Percentiles rank a stretch among this genome's conserved stretches.
These are phyloP conservation scores for Nothura maculosa DNA, from an alignment of 2,797 vertebrate species.

Conservation along the genomic window DNA sequence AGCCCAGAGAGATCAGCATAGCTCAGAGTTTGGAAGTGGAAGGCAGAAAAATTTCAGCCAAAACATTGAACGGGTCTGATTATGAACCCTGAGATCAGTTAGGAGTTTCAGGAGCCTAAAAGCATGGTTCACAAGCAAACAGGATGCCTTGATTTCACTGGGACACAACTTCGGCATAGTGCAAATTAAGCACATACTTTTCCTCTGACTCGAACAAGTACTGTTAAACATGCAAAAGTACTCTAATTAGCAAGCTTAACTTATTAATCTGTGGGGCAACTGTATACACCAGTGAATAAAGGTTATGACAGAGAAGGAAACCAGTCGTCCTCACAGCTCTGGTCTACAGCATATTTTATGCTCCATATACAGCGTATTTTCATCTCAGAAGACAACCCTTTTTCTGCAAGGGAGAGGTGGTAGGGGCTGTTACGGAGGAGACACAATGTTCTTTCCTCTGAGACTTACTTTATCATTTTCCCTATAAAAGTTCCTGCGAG, in stretches of 20 bases:
- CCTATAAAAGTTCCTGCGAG: background rate
- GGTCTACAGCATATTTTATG: background rate
- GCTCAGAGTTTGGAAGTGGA: background rate
- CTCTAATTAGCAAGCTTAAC: background rate
- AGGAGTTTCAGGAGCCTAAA: background rate
- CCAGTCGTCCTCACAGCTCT: accelerated
- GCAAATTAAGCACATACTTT: background rate
- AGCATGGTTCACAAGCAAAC: background rate
- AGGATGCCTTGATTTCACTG: background rate
- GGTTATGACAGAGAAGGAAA: background rate
- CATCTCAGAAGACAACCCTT: background rate
- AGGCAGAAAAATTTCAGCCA: background rate
- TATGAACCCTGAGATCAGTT: background rate
- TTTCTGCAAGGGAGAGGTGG: accelerated
- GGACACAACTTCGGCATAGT: background rate
- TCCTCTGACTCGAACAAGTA: background rate
- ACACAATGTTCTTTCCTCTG: background rate
- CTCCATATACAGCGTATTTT: accelerated
- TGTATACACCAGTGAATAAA: background rate
- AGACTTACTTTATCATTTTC: background rate
- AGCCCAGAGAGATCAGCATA: background rate
- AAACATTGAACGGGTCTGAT: background rate
- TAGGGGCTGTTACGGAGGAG: background rate
- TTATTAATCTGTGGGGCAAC: background rate
- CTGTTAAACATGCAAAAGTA: background rate